Evolutionary conservation across 2,113 vertebrate species (phyloP), one percentile per base, ranked within the genome.

Genomic region (Glareola pratincola): DNA sequence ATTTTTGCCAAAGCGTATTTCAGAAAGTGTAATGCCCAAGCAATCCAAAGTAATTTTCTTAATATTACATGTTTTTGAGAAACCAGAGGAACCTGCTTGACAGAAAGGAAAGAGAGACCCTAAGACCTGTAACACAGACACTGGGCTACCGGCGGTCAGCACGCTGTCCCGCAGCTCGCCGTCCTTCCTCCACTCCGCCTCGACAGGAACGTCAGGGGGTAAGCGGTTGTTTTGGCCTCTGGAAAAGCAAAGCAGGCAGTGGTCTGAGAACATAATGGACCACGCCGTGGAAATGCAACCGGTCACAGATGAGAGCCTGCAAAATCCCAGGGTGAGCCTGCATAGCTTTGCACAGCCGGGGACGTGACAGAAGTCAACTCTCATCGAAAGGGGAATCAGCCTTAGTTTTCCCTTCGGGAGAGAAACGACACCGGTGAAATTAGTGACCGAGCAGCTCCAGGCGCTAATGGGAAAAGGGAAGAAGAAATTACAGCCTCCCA

Each of bases 121-220:
- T 39, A 36, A 69, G 45, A 45, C 34, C 23, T 36, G 4, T 57
- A 51, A 51, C 5, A 45, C 34, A 54, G 54, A 43, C 37, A 32
- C 0, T 14, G 22, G 39, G 59, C 22, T 71, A 37, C 24, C 41
- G 26, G 17, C 0, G 0, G 30, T 50, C 60, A 90, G 64, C 48
- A 14, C 8, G 18, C 26, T 71, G 37, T 34, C 71, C 84, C 2
- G 4, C 34, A 84, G 76, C 45, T 39, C 21, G 4, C 36, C 39
- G 37, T 50, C 34, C 90, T 69, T 85, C n/a, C 56, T 27, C 0
- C 1, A 7, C 36, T 47, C 56, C 50, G 8, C 26, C 43, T 50
- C 43, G 27, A 4, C 2, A 2, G 29, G 57, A 84, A 76, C 6
- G 2, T 16, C 51, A 71, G 1, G 5, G 21, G 4, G 41, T 36